These are phyloP conservation scores for Aurelia aurita DNA, from an alignment of 30 jellyfish, hydroid and myxozoan genomes.

Conservation along the genomic window DNA sequence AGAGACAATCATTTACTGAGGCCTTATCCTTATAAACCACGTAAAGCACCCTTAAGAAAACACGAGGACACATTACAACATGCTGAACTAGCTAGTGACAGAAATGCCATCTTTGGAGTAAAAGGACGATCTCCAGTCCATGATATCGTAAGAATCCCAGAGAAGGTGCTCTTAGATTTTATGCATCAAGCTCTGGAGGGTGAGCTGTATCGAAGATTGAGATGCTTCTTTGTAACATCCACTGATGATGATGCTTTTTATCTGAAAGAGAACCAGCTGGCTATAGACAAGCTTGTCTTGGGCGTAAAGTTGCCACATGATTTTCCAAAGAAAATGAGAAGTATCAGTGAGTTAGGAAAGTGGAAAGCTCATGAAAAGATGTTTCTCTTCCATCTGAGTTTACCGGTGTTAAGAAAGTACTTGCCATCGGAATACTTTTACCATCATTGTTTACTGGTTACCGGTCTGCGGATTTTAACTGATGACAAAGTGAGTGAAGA, in stretches of 20 bases:
- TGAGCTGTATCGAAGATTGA: slow-evolving; percentile 1
- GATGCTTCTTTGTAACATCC: background rate
- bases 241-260: slow-evolving; percentile 2
- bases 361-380: slow-evolving; percentile 24
- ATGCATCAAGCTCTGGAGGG: slow-evolving; percentile 13
- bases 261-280: background rate
- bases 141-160: background rate
- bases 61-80: slow-evolving; percentile 21
- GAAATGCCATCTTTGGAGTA: slow-evolving; percentile 3
- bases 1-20: slow-evolving; percentile 11
- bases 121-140: background rate
- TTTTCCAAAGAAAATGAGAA: background rate
- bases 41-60: slow-evolving; percentile 6
- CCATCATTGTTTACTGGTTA: slow-evolving; percentile 11
- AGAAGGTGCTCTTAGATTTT: slow-evolving; percentile 6
- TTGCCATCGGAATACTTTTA: slow-evolving; percentile 22
- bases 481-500: background rate
- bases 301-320: slow-evolving; percentile 11
- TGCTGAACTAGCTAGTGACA: background rate
- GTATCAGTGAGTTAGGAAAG: slow-evolving; percentile 22
- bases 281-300: slow-evolving; percentile 4
- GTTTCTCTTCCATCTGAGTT: slow-evolving; percentile 22
- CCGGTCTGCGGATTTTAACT: slow-evolving; percentile 15
- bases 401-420: slow-evolving; percentile 2
- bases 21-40: background rate